These are phyloP conservation scores for Argyresthia goedartella DNA, from an alignment of 2,888 invertebrate genomes.

Conservation along the genomic window DNA sequence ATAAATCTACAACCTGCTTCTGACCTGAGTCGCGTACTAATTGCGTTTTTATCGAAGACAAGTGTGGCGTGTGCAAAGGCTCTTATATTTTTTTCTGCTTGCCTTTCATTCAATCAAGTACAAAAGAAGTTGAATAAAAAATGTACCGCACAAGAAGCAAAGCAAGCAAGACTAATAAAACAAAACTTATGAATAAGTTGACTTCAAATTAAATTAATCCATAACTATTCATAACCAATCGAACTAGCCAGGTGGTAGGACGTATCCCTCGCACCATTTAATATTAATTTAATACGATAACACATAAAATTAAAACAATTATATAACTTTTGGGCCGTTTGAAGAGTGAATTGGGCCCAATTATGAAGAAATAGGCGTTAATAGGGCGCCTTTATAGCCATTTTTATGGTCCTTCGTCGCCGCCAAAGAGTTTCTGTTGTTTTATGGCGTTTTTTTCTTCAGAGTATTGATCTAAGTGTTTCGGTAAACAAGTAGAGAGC, in stretches of 20 bases:
- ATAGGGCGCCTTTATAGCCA: constrained; percentile 59
- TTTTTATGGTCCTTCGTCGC: constrained; percentile 49
- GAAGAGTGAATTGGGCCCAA: constrained; percentile 55
- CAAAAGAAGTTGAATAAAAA: no score
- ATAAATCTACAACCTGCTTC: no score
- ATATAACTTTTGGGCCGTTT: constrained; percentile 38
- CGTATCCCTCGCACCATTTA: neutral
- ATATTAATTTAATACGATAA: constrained; percentile 7
- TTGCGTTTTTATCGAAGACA: no score
- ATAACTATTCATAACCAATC: neutral
- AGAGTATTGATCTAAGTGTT: constrained; percentile 43
- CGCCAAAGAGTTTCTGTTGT: constrained; percentile 59
- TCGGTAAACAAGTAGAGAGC: constrained; percentile 46
- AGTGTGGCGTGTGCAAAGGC: no score
- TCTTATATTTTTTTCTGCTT: no score
- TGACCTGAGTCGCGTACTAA: no score
- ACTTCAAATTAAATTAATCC: neutral
- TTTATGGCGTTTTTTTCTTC: constrained; percentile 55
- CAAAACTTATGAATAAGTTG: constrained; percentile 9
- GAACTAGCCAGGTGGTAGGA: neutral
- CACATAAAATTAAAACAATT: constrained; percentile 52
- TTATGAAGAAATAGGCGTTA: constrained; percentile 70
- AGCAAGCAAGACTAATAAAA: neutral
- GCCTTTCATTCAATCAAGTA: no score
- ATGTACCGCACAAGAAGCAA: no score